Evolutionary conservation across 2,113 vertebrate genomes (phyloP).

Genomic region (Alligator sinensis): DNA sequence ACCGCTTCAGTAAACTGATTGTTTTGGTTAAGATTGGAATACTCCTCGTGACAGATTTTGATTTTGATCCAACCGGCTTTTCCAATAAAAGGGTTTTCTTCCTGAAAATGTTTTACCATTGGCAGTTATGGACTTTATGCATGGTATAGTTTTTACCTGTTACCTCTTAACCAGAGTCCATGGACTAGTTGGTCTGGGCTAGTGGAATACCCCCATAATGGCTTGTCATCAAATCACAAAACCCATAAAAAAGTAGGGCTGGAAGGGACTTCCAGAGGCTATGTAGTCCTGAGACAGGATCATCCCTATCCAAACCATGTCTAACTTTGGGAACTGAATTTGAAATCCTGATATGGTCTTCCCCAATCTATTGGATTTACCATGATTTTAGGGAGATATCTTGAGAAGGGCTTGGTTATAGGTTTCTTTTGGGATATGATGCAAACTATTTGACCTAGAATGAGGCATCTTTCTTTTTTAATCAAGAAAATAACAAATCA

Average conservation of each 20-base stretch:
- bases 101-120: neutral
- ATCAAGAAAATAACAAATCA: slow-evolving; percentile 30
- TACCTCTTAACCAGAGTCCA: neutral
- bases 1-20: neutral
- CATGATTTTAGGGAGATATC: neutral
- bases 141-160: neutral
- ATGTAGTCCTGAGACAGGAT: too few species aligned
- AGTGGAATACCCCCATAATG: neutral
- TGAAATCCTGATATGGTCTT: neutral
- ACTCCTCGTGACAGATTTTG: neutral
- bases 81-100: neutral
- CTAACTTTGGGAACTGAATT: neutral
- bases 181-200: neutral
- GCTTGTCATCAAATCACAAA: too few species aligned
- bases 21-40: neutral
- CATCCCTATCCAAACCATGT: neutral
- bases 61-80: neutral
- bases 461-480: accelerated
- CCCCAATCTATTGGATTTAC: neutral
- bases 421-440: neutral
- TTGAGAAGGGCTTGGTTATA: neutral
- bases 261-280: too few species aligned
- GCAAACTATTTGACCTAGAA: neutral
- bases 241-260: too few species aligned
- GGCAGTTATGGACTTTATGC: neutral